phyloP scores from a whole-genome alignment of 53 echinoderm and acorn worm genomes.

The Holothuria scabra region DNA sequence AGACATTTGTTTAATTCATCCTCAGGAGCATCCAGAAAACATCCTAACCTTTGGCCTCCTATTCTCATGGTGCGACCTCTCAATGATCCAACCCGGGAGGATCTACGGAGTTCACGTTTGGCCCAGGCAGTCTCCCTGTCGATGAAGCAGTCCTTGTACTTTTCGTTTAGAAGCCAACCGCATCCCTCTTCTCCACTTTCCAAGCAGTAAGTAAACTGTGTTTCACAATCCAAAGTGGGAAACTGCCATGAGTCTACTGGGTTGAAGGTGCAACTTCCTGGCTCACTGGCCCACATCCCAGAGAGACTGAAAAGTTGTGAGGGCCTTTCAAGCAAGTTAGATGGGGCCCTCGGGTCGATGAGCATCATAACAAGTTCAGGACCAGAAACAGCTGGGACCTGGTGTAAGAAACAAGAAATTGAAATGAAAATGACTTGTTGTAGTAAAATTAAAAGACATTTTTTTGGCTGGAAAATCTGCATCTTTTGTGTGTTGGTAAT shows the following conservation, averaged over 20 bases:
- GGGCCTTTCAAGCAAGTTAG: neutral
- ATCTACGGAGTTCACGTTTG: conserved; percentile 15
- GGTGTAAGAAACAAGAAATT: neutral
- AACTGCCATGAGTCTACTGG: conserved; percentile 28
- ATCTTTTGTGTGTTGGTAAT: no score
- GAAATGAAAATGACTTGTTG: no score
- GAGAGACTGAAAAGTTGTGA: conserved; percentile 29
- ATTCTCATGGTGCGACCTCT: neutral
- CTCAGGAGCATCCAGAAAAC: neutral
- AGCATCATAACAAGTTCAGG: conserved; percentile 30
- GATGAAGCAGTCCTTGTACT: conserved; percentile 30
- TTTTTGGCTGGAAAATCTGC: no score
- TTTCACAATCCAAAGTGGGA: conserved; percentile 39
- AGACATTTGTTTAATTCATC: conserved; percentile 22
- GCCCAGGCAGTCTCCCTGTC: conserved; percentile 34
- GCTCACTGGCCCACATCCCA: conserved; percentile 19
- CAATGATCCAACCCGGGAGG: neutral
- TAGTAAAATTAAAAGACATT: no score
- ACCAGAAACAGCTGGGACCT: conserved; percentile 43
- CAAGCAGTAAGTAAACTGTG: conserved; percentile 30
- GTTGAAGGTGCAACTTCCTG: conserved; percentile 31
- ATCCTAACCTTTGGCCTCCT: neutral
- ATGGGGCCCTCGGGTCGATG: conserved; percentile 16
- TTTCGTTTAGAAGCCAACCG: conserved; percentile 15
- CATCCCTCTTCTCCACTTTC: neutral